Evolutionary conservation across 2,797 vertebrate genomes (phyloP).

Genomic region (Centroberyx gerrardi): DNA sequence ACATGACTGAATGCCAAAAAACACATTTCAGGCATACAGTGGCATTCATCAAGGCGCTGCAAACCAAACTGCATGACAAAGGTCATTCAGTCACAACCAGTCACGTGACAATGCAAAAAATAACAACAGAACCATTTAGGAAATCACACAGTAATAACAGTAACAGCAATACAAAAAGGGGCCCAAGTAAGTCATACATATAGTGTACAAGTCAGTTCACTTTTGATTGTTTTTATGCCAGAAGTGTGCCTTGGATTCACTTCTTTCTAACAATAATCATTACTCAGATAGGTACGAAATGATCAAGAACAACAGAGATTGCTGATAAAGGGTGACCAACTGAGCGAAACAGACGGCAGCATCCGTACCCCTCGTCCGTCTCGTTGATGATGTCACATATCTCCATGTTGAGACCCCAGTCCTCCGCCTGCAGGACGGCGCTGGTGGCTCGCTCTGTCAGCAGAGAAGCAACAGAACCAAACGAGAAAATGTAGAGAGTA

Average conservation of each 20-base stretch:
- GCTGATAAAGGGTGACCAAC: not conserved
- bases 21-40: not conserved
- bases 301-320: not conserved
- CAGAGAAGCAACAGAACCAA: constrained; percentile 1
- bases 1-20: not conserved
- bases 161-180: not conserved
- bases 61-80: not conserved
- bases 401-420: constrained; percentile 98
- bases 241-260: not conserved
- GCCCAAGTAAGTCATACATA: too few relatives aligned
- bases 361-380: constrained; percentile 94
- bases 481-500: not conserved
- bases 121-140: constrained; percentile 5
- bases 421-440: constrained; percentile 88
- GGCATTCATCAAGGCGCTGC: not conserved
- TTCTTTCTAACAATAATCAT: not conserved
- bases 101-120: not conserved
- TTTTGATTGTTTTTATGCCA: too few relatives aligned
- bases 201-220: too few relatives aligned
- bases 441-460: constrained; percentile 92
- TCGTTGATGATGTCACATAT: constrained; percentile 99
- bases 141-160: not conserved
- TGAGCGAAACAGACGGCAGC: not conserved
- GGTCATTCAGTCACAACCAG: constrained; percentile 3
- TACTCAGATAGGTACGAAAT: not conserved